Conservation (phyloP, 2,797 vertebrate genomes). For the Trachurus trachurus region DNA sequence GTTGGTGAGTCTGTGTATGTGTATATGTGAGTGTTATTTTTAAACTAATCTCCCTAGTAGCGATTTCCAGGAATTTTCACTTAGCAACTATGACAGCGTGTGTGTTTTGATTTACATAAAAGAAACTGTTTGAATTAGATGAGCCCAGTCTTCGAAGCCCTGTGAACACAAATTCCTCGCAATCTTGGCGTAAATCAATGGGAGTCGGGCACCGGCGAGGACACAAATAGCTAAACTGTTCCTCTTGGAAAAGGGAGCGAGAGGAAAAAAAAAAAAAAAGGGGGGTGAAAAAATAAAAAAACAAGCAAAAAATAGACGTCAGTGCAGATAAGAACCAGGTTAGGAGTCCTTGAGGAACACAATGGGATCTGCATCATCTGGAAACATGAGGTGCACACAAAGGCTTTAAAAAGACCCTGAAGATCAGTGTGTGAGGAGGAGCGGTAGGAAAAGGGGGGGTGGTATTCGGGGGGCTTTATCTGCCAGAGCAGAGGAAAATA, state of each 20-base stretch:
- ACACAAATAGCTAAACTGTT: conserved; percentile 59
- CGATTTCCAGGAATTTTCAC: conserved; percentile 21
- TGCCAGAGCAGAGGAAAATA: conserved; percentile 49
- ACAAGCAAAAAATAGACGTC: conserved; percentile 26
- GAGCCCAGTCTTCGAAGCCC: conserved; percentile 18
- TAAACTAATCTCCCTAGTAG: background rate
- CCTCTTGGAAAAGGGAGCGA: conserved; percentile 35
- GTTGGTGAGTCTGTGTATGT: background rate
- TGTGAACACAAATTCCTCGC: conserved; percentile 26
- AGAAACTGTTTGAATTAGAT: conserved; percentile 20
- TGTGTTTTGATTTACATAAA: conserved; percentile 26
- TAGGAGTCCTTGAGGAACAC: conserved; percentile 74
- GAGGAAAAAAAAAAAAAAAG: conserved; percentile 43
- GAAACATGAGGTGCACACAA: conserved; percentile 49
- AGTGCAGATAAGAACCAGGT: conserved; percentile 70
- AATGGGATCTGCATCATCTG: conserved; percentile 72
- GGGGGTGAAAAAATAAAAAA: conserved; percentile 29
- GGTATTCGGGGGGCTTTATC: conserved; percentile 46
- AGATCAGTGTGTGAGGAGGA: conserved; percentile 53
- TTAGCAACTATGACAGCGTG: conserved; percentile 5
- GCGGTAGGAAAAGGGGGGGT: conserved; percentile 21
- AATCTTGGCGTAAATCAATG: conserved; percentile 33
- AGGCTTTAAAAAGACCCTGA: conserved; percentile 41
- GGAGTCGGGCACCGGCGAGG: conserved; percentile 12
- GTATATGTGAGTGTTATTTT: conserved; percentile 9